A percentile compares a stretch with the other conserved stretches of the same genome.
These are phyloP conservation scores for Psylliodes chrysocephalus DNA, from an alignment of 2,888 invertebrate genomes.

Conservation along the genomic window DNA sequence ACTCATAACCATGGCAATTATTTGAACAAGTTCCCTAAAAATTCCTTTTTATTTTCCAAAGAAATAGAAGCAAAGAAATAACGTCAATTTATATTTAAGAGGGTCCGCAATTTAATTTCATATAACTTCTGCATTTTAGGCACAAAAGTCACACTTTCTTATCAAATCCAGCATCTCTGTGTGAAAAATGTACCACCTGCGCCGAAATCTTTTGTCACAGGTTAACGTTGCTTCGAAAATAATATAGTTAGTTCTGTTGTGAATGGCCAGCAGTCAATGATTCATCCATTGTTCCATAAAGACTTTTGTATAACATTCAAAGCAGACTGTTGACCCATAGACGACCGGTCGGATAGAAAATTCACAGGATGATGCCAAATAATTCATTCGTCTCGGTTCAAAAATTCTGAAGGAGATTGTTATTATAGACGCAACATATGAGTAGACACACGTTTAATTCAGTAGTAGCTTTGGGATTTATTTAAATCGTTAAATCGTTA, in stretches of 20 bases:
- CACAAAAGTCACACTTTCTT: not conserved
- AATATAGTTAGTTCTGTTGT: slow-evolving; percentile 23
- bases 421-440: not conserved
- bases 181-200: slow-evolving; percentile 39
- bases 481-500: too few relatives aligned
- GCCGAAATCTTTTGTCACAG: slow-evolving; percentile 17
- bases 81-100: not conserved
- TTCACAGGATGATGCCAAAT: slow-evolving; percentile 13
- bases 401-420: slow-evolving; percentile 6
- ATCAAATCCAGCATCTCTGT: slow-evolving; percentile 17
- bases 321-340: slow-evolving; percentile 24
- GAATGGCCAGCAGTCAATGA: slow-evolving; percentile 31
- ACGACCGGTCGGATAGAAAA: slow-evolving; percentile 17
- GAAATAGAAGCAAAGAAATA: not conserved
- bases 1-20: too few relatives aligned
- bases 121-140: not conserved
- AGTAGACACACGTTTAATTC: not conserved
- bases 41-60: too few relatives aligned
- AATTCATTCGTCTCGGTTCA: slow-evolving; percentile 8
- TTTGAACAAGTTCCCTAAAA: too few relatives aligned
- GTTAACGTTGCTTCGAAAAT: slow-evolving; percentile 34
- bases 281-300: slow-evolving; percentile 32
- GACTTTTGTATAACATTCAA: slow-evolving; percentile 30
- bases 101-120: not conserved
- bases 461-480: too few relatives aligned